Evolutionary conservation across 2,113 vertebrate genomes (phyloP), one percentile per base, ranked within the genome.

Genomic region (Pholis gunnellus): DNA sequence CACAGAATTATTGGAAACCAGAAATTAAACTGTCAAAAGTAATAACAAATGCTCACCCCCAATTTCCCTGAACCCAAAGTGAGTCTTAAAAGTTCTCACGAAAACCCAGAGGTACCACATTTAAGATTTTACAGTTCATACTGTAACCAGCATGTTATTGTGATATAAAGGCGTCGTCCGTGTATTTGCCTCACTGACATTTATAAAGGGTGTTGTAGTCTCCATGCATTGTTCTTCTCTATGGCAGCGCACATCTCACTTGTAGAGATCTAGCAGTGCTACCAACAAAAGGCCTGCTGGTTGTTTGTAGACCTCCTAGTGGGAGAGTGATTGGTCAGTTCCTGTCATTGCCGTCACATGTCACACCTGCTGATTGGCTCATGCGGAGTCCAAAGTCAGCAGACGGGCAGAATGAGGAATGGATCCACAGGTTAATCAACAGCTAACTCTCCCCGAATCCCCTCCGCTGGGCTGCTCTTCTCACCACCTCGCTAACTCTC

Each of bases 341-440:
- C 89, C 90, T 90, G 65, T 88, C 80, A 78, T 69, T 60, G 88
- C 81, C 1, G 40, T 94, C 87, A 85, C 82, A 85, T 87, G 89
- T 91, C 93, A 87, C 92, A 92, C 92, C 91, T 93, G 90, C 89
- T 92, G 90, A 92, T 87, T 84, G 88, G 81, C 83, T 87, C 91
- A 85, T 50, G 88, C 88, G 88, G 90, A 76, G 89, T 82, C 66
- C 77, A 70, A 48, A 84, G 82, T 83, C 81, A n/a, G 79, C 81
- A 81, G 69, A 78, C 75, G 3, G 57, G 70, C 80, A 38, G 82
- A 67, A 76, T 66, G 78, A 75, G 86, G 70, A 80, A 34, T 13
- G 54, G 82, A 88, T 84, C 85, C 63, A 31, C 69, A 36, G 67
- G 63, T 83, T 76, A 76, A 91, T 90, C 80, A 56, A 75, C 67